These are phyloP conservation scores for Microcebus griseorufus DNA, from an alignment of 2,113 vertebrate genomes.

Conservation along the genomic window DNA sequence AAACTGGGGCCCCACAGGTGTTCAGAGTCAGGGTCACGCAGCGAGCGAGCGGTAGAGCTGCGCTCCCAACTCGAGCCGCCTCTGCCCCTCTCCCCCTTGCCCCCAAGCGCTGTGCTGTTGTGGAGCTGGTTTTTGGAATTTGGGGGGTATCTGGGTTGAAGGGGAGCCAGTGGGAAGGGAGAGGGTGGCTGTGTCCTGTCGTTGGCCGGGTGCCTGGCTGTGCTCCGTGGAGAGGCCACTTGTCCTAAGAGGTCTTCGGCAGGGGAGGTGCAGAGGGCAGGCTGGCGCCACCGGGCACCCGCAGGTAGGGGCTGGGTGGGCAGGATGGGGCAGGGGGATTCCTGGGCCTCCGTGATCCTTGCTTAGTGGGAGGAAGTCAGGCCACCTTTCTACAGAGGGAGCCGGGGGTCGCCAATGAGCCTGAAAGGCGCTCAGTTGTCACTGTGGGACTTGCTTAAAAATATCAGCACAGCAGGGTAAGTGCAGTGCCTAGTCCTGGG, in stretches of 20 bases:
- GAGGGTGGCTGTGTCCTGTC: neutral
- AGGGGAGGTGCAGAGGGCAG: neutral
- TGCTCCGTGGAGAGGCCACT: neutral
- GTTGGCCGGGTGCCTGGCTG: neutral
- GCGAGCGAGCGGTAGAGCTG: neutral
- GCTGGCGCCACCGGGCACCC: neutral
- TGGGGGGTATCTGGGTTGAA: neutral
- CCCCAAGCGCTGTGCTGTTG: too few relatives aligned
- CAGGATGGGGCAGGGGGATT: neutral
- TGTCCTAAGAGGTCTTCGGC: neutral
- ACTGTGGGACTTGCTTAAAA: neutral
- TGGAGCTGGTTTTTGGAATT: neutral
- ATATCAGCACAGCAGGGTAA: fast-evolving
- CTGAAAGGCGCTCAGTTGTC: neutral
- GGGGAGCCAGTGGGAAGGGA: neutral
- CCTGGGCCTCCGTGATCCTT: neutral
- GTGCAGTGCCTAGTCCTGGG: fast-evolving
- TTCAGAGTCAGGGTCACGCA: neutral
- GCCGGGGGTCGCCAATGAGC: neutral
- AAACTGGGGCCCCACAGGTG: neutral
- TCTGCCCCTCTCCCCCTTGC: neutral
- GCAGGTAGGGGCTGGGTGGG: fast-evolving
- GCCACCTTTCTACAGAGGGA: neutral
- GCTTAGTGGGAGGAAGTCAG: neutral
- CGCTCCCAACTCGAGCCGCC: neutral